Conservation (phyloP, 1,140 invertebrate genomes). For the Diorhabda carinulata region DNA sequence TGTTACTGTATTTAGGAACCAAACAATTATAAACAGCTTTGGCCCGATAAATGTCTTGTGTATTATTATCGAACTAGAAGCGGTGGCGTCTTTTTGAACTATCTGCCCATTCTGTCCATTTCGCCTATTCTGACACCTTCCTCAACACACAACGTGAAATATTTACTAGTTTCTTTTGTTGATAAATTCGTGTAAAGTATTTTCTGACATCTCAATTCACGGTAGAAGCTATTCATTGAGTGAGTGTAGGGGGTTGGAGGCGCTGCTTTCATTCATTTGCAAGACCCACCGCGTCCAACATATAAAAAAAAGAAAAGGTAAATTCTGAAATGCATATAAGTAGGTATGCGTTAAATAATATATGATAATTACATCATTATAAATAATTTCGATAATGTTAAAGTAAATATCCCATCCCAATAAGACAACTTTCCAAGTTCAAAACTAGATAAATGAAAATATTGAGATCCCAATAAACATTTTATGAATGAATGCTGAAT, state of each 20-base stretch:
- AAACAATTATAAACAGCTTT: constrained; percentile 27
- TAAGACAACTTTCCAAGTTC: too few relatives aligned
- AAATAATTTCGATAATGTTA: too few relatives aligned
- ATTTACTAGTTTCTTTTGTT: constrained; percentile 29
- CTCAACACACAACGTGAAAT: constrained; percentile 23
- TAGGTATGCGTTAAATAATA: too few relatives aligned
- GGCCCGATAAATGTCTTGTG: constrained; percentile 20
- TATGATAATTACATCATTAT: too few relatives aligned
- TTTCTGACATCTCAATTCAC: constrained; percentile 32
- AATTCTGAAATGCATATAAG: too few relatives aligned
- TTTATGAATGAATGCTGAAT: too few relatives aligned
- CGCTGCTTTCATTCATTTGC: constrained; percentile 23
- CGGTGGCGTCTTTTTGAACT: constrained; percentile 25
- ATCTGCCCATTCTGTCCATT: constrained; percentile 15
- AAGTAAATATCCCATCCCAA: too few relatives aligned
- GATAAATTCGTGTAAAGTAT: constrained; percentile 23
- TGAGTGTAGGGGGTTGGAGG: constrained; percentile 21
- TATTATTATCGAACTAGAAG: constrained; percentile 20
- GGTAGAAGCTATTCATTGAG: constrained; percentile 24
- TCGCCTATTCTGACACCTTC: not conserved
- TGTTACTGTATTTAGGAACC: too few relatives aligned
- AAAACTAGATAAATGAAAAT: too few relatives aligned
- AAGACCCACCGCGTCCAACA: constrained; percentile 13
- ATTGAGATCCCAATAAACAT: too few relatives aligned
- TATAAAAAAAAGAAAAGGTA: constrained; percentile 1